These are phyloP conservation scores for Hyles lineata DNA, from an alignment of 2,888 invertebrate genomes.

Conservation along the genomic window DNA sequence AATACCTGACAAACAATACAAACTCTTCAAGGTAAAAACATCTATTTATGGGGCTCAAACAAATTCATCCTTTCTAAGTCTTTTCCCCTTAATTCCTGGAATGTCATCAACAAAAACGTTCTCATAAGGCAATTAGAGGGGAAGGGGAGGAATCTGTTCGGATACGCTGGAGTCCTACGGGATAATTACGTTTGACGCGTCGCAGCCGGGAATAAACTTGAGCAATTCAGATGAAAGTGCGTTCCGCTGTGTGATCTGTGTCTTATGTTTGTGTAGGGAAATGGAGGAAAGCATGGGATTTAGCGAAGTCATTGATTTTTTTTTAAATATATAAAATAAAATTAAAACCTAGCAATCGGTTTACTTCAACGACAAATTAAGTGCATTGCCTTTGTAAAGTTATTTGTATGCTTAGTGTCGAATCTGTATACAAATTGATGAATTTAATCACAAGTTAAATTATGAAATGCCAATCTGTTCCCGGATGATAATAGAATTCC, in stretches of 20 bases:
- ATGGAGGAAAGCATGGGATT: background rate
- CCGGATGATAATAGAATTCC: too few relatives aligned
- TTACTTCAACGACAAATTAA: too few relatives aligned
- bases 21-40: too few relatives aligned
- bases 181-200: constrained; percentile 59
- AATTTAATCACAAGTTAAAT: too few relatives aligned
- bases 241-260: constrained; percentile 64
- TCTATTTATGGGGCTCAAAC: too few relatives aligned
- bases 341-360: too few relatives aligned
- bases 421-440: too few relatives aligned
- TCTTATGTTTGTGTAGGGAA: constrained; percentile 45
- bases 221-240: constrained; percentile 64
- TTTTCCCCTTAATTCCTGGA: background rate
- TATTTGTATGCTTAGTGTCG: too few relatives aligned
- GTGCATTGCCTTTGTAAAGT: too few relatives aligned
- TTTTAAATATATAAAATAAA: too few relatives aligned
- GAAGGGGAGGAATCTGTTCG: background rate
- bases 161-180: constrained; percentile 33
- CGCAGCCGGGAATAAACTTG: constrained; percentile 52
- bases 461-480: too few relatives aligned
- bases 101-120: background rate
- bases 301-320: background rate
- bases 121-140: background rate
- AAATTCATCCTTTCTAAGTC: background rate
- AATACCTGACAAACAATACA: too few relatives aligned